These are phyloP conservation scores for Antheraea yamamai DNA, from an alignment of 2,888 invertebrate genomes.

Conservation along the genomic window DNA sequence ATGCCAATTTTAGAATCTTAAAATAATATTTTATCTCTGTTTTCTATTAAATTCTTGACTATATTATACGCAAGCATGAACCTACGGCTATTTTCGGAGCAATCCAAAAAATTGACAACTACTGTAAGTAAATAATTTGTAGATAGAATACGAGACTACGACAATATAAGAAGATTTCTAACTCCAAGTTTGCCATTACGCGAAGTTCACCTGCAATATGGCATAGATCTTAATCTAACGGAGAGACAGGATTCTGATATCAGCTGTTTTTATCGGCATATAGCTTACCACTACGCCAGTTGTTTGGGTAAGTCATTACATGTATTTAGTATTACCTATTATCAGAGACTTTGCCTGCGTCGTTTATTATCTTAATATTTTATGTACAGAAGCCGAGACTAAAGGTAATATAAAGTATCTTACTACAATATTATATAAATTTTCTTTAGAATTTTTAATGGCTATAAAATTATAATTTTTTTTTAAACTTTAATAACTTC, in stretches of 20 bases:
- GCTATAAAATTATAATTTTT: too few species aligned
- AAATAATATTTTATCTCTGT: too few species aligned
- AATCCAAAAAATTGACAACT: neutral
- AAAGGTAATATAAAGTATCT: too few species aligned
- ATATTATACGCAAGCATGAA: too few species aligned
- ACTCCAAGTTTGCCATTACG: slow-evolving; percentile 65
- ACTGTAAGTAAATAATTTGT: slow-evolving; percentile 20
- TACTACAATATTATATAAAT: too few species aligned
- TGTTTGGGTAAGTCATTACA: slow-evolving; percentile 49
- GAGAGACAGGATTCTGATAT: slow-evolving; percentile 69
- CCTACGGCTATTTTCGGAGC: neutral
- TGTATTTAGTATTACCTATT: neutral
- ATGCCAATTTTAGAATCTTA: too few species aligned
- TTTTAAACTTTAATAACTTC: too few species aligned
- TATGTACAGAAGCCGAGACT: too few species aligned
- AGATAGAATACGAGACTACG: slow-evolving; percentile 68
- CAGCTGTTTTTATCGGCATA: slow-evolving; percentile 62
- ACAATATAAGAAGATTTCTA: slow-evolving; percentile 61
- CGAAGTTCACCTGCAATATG: slow-evolving; percentile 58
- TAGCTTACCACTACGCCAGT: slow-evolving; percentile 55
- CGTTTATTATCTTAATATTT: too few species aligned
- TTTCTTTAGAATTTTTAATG: too few species aligned
- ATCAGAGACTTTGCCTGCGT: too few species aligned
- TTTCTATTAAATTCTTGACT: too few species aligned
- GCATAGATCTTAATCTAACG: slow-evolving; percentile 54